Evolutionary conservation across 2,888 invertebrate species (phyloP).

Genomic region (Scelioninae gen. 2): DNA sequence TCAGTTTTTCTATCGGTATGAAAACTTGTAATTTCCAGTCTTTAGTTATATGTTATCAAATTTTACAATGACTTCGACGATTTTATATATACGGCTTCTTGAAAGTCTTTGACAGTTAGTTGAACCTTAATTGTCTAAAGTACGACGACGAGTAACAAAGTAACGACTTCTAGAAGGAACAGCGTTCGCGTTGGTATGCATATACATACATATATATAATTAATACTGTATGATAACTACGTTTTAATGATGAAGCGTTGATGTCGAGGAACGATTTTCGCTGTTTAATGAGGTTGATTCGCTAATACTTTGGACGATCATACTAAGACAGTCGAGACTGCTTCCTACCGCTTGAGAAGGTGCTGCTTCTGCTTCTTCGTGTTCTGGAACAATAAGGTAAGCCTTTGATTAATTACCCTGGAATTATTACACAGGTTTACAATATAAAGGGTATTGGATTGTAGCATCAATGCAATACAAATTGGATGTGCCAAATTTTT

Average conservation of each 20-base stretch:
- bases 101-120: constrained; percentile 15
- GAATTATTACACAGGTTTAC: constrained; percentile 3
- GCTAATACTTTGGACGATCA: constrained; percentile 84
- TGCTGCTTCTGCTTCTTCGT: constrained; percentile 67
- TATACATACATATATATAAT: constrained; percentile 44
- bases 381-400: constrained; percentile 65
- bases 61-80: background rate
- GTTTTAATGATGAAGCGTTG: constrained; percentile 66
- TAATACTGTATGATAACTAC: constrained; percentile 57
- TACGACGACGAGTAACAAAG: constrained; percentile 13
- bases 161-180: constrained; percentile 41
- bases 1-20: too few relatives aligned
- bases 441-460: background rate
- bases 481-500: too few relatives aligned
- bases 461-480: background rate
- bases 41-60: too few relatives aligned
- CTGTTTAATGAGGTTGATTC: constrained; percentile 71
- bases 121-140: constrained; percentile 3
- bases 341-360: constrained; percentile 75
- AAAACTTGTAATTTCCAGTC: too few relatives aligned
- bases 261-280: constrained; percentile 67
- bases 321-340: constrained; percentile 82
- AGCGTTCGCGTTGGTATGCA: constrained; percentile 40
- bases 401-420: constrained; percentile 19
- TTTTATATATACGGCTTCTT: constrained; percentile 17